Base-by-base conservation (phyloP, 2,888 invertebrate genomes). In the Chrysina gloriosa region DNA sequence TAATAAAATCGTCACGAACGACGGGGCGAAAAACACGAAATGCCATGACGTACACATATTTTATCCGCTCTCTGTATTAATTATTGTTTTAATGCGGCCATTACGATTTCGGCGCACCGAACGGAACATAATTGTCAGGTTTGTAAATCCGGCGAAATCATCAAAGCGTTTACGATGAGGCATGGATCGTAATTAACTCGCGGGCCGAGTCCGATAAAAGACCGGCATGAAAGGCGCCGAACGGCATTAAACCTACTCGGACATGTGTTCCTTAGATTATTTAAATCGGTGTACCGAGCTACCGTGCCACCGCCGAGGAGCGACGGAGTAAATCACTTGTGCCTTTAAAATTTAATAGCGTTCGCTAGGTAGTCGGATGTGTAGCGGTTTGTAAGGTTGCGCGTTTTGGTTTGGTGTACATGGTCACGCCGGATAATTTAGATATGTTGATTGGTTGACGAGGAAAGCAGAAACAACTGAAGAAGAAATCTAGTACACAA, bases 141-240 rank as follows among this genome's bases (percentile, higher is more conserved):
- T 52, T 52, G 52, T 52, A 52, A 52, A 52, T 52, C 52, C 27
- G 31, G 29, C 52, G 52, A 52, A 52, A 52, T 52, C 52, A 52
- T 52, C 52, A 52, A 52, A 52, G 52, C 52, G 52, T 52, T 52
- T 52, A 52, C 31, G 52, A 52, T 52, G 52, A 52, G 27, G 52
- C 52, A 29, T 29, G 52, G 52, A 31, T 16, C 14, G 52, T 31
- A 52, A 52, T 52, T 52, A 52, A 52, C 16, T 52, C 16, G 27
- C 31, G 52, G 31, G 29, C 16, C 31, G 16, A 5, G 52, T 31
- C 52, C 29, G 52, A 42, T 42, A 42, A 42, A 42, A 42, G 19
- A 14, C 42, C 19, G 7, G 42, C 42, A 42, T 42, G 42, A 42
- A 42, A 42, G 42, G 42, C 19, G 7, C 42, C 42, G 42, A 42